Conservation (phyloP, 2,113 vertebrate genomes). For the Danio rerio region GRCz12tu NC_133195.1:27171501-27172000, state of each 20-base stretch:
- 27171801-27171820: slow-evolving; percentile 67
- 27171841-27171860: slow-evolving; percentile 21
- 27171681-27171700: slow-evolving; percentile 55
- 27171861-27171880: slow-evolving; percentile 54
- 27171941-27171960: slow-evolving; percentile 16
- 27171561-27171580: slow-evolving; percentile 46
- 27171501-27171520: slow-evolving; percentile 29
- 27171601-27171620: slow-evolving; percentile 34
- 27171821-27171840: slow-evolving; percentile 35
- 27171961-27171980: slow-evolving; percentile 41
- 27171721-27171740: slow-evolving; percentile 58
- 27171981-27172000: not conserved
- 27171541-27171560: slow-evolving; percentile 37
- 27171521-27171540: no score
- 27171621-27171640: slow-evolving; percentile 24
- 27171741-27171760: slow-evolving; percentile 67
- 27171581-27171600: slow-evolving; percentile 37
- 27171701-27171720: slow-evolving; percentile 57
- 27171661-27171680: slow-evolving; percentile 46
- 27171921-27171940: slow-evolving; percentile 50
- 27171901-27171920: slow-evolving; percentile 55
- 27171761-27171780: slow-evolving; percentile 50
- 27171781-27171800: slow-evolving; percentile 56
- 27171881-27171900: slow-evolving; percentile 50
- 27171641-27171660: slow-evolving; percentile 18